Evolutionary conservation across 2,888 invertebrate species (phyloP), one percentile per base, ranked within the genome.

Genomic region (Limnephilus lunatus): DNA sequence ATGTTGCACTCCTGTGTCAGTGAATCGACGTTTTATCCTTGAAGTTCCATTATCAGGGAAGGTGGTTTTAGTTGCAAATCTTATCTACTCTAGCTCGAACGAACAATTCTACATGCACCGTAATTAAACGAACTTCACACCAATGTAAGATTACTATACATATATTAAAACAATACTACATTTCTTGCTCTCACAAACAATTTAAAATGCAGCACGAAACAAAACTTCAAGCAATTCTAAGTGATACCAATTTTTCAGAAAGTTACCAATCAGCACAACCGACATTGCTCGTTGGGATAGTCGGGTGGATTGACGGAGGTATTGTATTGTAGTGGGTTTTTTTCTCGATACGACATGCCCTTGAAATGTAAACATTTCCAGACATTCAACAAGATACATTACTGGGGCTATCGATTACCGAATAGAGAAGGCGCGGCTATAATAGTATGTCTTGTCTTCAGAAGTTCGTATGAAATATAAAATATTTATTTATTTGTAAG

Each of bases 371-470:
- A 81, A 81, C 39, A 44, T 44, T 35, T 19, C 25, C 39, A 44
- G 44, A 85, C 39, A n/a, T 44, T 85, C 35, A 85, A 39, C 35
- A 39, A 3, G 39, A 25, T 53, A 53, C 25, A 53, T 25, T 39
- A 11, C 11, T 1, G 11, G 39, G 39, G 19, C 15, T 85, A 85
- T 85, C 85, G 85, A 85, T 85, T 85, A 25, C 85, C 25, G 39
- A 39, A 85, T 85, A 5, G n/a, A 39, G 25, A n/a, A 85, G 85
- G 85, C 30, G 85, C 85, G 85, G 25, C 85, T 44, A n/a, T n/a
- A 12, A n/a, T 44, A n/a, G 25, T 35, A 9, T 39, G n/a, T n/a
- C 35, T 9, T 39, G n/a, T 85, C 19, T 85, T 4, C n/a, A 3
- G 31, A 30, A 30, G 11, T 82, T 82, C 30, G 9, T n/a, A 85